Percentiles rank a stretch among this genome's conserved stretches.
Evolutionary conservation across 2,888 invertebrate genomes (phyloP).

Genomic region (Pilophorus perplexus): DNA sequence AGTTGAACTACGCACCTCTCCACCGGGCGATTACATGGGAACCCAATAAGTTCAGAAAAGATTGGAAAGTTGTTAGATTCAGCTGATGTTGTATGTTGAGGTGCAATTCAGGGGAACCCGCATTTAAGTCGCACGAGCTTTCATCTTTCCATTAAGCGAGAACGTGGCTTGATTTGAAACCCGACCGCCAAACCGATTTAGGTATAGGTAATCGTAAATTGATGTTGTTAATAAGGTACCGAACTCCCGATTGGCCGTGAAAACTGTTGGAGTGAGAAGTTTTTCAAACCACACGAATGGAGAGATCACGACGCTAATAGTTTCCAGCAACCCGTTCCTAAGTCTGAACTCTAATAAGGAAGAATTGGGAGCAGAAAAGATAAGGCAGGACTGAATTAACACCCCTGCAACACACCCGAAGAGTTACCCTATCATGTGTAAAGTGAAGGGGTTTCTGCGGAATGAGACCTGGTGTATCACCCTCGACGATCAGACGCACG

Average conservation of each 20-base stretch:
- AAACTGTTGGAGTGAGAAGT: not conserved
- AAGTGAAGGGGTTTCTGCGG: slow-evolving; percentile 24
- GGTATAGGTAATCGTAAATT: not conserved
- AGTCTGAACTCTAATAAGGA: slow-evolving; percentile 12
- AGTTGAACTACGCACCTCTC: too few relatives aligned
- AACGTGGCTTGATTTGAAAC: not conserved
- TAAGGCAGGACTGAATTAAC: slow-evolving; percentile 34
- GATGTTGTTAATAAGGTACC: slow-evolving; percentile 14
- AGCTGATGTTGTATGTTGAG: not conserved
- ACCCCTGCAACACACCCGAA: slow-evolving; percentile 18
- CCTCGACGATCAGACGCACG: slow-evolving; percentile 26
- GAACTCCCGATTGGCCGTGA: not conserved
- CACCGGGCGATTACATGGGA: too few relatives aligned
- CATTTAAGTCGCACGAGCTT: not conserved
- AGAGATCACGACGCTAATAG: slow-evolving; percentile 31
- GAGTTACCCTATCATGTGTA: slow-evolving; percentile 27
- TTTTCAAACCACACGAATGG: not conserved
- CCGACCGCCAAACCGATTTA: too few relatives aligned
- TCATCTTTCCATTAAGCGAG: slow-evolving; percentile 7
- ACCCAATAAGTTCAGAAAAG: too few relatives aligned
- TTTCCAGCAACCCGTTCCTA: slow-evolving; percentile 13
- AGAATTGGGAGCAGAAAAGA: slow-evolving; percentile 33
- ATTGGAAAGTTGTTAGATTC: not conserved
- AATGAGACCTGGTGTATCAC: slow-evolving; percentile 8
- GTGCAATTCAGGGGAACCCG: not conserved